phyloP scores from a whole-genome alignment of 1,140 invertebrate species.

The Drosophila nasuta region DNA sequence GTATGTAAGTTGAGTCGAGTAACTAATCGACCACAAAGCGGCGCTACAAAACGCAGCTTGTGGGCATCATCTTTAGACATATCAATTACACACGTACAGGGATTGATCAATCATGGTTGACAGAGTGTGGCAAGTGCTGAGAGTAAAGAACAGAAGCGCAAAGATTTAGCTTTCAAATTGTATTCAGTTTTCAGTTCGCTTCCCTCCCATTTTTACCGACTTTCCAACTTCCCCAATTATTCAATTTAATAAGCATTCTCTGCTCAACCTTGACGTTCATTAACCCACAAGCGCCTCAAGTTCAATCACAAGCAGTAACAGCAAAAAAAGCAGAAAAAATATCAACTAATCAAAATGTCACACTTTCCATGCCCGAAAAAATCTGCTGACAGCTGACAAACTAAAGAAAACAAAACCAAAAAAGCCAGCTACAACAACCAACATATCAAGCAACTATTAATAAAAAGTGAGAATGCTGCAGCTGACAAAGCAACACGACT shows the following conservation, averaged over 20 bases:
- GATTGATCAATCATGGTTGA: conserved; percentile 31
- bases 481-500: not conserved
- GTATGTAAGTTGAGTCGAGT: conserved; percentile 49
- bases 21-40: conserved; percentile 67
- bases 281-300: conserved; percentile 69
- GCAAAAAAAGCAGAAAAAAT: conserved; percentile 16
- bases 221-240: conserved; percentile 45
- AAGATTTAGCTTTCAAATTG: not conserved
- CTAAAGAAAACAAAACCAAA: conserved; percentile 64
- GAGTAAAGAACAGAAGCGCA: not conserved
- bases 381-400: conserved; percentile 79
- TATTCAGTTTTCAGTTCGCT: not conserved
- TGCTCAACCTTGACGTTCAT: conserved; percentile 73
- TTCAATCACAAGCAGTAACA: conserved; percentile 66
- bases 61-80: conserved; percentile 40
- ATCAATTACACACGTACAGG: conserved; percentile 33
- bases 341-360: conserved; percentile 81
- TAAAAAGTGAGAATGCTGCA: conserved; percentile 23
- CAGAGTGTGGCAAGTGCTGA: conserved; percentile 12
- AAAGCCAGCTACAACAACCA: conserved; percentile 10
- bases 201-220: not conserved
- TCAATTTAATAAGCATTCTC: conserved; percentile 55
- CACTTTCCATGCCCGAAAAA: conserved; percentile 74
- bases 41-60: conserved; percentile 46
- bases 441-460: conserved; percentile 22